These are phyloP conservation scores for Oreotrochilus melanogaster DNA, from an alignment of 2,113 vertebrate genomes.

Conservation along the genomic window DNA sequence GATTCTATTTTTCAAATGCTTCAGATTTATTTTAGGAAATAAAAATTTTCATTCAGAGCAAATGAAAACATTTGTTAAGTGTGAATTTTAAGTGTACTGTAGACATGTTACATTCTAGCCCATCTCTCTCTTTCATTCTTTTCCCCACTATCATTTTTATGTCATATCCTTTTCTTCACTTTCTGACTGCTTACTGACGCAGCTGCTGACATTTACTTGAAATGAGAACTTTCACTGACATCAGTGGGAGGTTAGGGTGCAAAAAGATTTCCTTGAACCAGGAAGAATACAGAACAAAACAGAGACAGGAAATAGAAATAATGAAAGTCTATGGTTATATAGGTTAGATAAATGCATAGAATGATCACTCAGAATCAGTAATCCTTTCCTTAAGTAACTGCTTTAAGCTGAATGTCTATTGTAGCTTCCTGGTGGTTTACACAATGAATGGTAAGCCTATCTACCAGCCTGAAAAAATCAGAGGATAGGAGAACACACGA, in stretches of 20 bases:
- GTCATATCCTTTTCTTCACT: not conserved
- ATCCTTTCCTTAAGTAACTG: not conserved
- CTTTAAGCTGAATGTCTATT: not conserved
- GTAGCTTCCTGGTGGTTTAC: not conserved
- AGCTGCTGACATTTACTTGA: not conserved
- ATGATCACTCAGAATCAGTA: not conserved
- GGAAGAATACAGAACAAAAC: not conserved
- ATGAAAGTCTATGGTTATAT: not conserved
- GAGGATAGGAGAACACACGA: not conserved
- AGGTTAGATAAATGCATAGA: not conserved
- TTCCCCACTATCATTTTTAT: not conserved
- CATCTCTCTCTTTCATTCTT: not conserved
- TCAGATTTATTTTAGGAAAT: not conserved
- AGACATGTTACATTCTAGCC: not conserved
- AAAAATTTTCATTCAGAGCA: not conserved
- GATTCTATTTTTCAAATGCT: not conserved
- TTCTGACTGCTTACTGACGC: not conserved
- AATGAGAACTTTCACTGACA: not conserved
- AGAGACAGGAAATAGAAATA: not conserved
- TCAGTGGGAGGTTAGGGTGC: not conserved
- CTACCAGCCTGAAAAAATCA: not conserved
- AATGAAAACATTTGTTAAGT: not conserved
- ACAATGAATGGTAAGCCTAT: not conserved
- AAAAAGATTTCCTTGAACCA: not conserved
- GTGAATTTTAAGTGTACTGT: not conserved